Base-by-base conservation (phyloP, 2,113 vertebrate genomes). In the Aldabrachelys gigantea region DNA sequence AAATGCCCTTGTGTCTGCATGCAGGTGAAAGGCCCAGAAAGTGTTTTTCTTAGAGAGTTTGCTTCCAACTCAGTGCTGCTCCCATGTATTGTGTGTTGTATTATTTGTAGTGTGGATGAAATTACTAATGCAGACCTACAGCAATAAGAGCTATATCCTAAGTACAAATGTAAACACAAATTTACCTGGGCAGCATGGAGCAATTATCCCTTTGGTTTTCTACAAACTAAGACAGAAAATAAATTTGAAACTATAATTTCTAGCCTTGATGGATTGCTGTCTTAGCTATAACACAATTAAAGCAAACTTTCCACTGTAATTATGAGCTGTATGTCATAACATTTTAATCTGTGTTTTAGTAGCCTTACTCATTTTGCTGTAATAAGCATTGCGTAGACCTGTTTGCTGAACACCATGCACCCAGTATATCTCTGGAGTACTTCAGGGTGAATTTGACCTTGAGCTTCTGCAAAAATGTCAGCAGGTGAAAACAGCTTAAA, bases 31-130 rank as follows among this genome's bases (percentile, higher is more conserved):
- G 7, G 16, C 24, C 65, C 52, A 65, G 83, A 84, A 84, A 83
- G 12, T 81, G 54, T 80, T 96, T 94, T 89, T 88, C 52, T 76
- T 79, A 86, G 3, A 76, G 31, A 3, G 44, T 81, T 62, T 79
- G 41, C 86, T 91, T 95, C 19, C 54, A 79, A 54, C 80, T 92
- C 91, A 85, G 7, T 83, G n/a, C 3, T 75, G 10, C 79, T 90
- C 24, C 13, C 2, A 88, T 96, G 81, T 81, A 59, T 56, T 87
- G 6, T 93, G 10, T 87, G 19, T 41, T 24, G 22, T 44, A 76
- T 25, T 94, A 3, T 89, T 94, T 92, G 54, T 87, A 22, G 19
- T 83, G 89, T 82, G 83, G 88, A 94, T 90, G 86, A 93, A 90
- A 91, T 80, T 65, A 2, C 3, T 87, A 79, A 91, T 65, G 31